A percentile compares a stretch with the other conserved stretches of the same genome.
phyloP scores from a whole-genome alignment of 2,113 vertebrate genomes.

The Emydocephalus ijimae region DNA sequence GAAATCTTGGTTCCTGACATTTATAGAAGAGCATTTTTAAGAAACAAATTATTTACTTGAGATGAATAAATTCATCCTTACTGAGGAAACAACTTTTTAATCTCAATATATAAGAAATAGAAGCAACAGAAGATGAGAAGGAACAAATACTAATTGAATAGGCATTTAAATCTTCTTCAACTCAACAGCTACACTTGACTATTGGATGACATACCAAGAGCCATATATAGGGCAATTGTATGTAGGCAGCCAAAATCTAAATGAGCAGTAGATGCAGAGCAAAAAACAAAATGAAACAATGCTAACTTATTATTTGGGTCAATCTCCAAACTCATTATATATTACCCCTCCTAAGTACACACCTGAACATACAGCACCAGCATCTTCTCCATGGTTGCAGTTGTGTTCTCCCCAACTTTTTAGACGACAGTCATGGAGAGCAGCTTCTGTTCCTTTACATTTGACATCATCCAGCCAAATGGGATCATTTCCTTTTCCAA shows the following conservation, averaged over 20 bases:
- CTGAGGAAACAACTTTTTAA: neutral
- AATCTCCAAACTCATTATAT: neutral
- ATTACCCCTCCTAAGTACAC: neutral
- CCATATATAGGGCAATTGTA: neutral
- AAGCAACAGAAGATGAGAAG: too few species aligned
- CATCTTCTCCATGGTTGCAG: conserved; percentile 62
- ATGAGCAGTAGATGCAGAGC: neutral
- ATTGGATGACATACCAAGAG: neutral
- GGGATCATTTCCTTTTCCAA: conserved; percentile 32
- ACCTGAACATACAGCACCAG: conserved; percentile 63
- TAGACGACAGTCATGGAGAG: conserved; percentile 52
- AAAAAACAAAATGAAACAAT: neutral
- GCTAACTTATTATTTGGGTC: neutral
- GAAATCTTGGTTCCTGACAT: neutral
- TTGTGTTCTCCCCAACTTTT: conserved; percentile 52
- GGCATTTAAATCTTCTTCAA: neutral
- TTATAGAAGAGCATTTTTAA: neutral
- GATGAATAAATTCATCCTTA: neutral
- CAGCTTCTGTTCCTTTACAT: conserved; percentile 56
- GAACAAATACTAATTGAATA: neutral
- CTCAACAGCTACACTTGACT: neutral
- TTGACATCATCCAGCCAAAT: conserved; percentile 65
- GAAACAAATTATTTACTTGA: neutral
- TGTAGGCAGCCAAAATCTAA: neutral
- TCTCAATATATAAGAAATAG: neutral